phyloP scores from a whole-genome alignment of 1,140 invertebrate species.

The Drosophila seguyi region DNA sequence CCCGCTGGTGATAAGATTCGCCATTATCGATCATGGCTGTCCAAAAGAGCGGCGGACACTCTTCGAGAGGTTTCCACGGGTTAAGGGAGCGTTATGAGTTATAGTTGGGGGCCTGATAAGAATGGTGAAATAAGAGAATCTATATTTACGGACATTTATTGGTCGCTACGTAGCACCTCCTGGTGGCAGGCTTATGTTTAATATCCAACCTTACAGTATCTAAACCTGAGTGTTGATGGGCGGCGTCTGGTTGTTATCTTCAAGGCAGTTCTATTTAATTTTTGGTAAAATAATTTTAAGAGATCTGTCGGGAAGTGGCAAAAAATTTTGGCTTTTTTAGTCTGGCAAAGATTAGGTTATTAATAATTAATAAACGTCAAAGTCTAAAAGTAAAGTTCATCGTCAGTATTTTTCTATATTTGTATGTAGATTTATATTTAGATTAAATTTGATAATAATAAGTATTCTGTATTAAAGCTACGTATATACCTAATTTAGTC shows the following conservation, averaged over 20 bases:
- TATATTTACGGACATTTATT: constrained; percentile 11
- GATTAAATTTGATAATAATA: background rate
- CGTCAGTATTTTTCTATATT: background rate
- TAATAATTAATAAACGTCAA: background rate
- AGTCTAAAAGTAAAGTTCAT: background rate
- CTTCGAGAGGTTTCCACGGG: constrained; percentile 40
- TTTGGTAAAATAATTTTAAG: constrained; percentile 6
- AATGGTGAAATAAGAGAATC: constrained; percentile 47
- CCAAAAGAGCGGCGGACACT: constrained; percentile 28
- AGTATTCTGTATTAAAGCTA: background rate
- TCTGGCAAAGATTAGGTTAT: background rate
- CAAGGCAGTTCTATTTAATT: background rate
- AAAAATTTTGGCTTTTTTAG: background rate
- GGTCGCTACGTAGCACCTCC: background rate
- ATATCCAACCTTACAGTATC: constrained; percentile 7
- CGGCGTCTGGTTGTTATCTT: background rate
- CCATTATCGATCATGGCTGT: constrained; percentile 23
- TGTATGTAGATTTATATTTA: background rate
- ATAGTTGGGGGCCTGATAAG: constrained; percentile 15
- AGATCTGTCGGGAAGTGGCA: background rate
- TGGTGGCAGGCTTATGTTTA: background rate
- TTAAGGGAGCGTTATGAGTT: constrained; percentile 33
- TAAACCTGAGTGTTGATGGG: background rate
- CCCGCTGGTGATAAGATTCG: constrained; percentile 35
- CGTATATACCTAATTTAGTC: too few relatives aligned